Base-by-base conservation (phyloP, 2,113 vertebrate genomes). In the Chaetodon trifascialis region DNA sequence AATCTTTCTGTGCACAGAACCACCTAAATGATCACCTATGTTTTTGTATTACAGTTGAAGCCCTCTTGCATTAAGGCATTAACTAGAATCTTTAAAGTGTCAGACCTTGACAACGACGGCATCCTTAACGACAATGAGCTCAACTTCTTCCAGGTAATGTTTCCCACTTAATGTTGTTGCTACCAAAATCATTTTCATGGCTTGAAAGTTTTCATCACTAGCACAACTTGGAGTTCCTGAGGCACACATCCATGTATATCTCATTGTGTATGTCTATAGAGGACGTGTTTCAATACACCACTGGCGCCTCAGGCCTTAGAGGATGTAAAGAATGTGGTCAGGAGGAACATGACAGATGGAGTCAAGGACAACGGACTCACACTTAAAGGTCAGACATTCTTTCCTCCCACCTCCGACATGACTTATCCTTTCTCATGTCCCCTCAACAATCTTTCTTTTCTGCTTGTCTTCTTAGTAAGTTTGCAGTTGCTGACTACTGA, bases 271-370 rank as follows among this genome's bases (percentile, higher is more conserved):
- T 77, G 1, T 36, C 1, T 91, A 46, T 90, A 99, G 98, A 97
- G 97, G 93, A 99, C 98, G 46, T 99, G 98, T 92, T 99, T 99
- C 91, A 99, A 99, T 91, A 99, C 97, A 49, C 98, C 98, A 0
- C 89, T 99, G 93, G 98, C 97, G n/a, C 96, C 97, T 68, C 98
- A 99, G 82, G 98, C 98, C 63, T 93, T 99, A 83, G 98, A 99
- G 93, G 98, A 99, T 11, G 98, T 99, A 44, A 99, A 99, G 94
- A 99, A 99, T 54, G 98, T 99, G 73, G 98, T 99, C 72, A 96
- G 97, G 90, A 98, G 98, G 92, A 99, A 99, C 88, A 94, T 99
- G 89, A 95, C 93, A 0, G 97, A 99, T 62, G 98, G 98, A n/a
- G 97, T 99, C 59, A 95, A 96, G 58, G 97, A 97, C 88, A 97